These are phyloP conservation scores for Natrix natrix DNA, from an alignment of 2,797 vertebrate species.

Conservation along the genomic window DNA sequence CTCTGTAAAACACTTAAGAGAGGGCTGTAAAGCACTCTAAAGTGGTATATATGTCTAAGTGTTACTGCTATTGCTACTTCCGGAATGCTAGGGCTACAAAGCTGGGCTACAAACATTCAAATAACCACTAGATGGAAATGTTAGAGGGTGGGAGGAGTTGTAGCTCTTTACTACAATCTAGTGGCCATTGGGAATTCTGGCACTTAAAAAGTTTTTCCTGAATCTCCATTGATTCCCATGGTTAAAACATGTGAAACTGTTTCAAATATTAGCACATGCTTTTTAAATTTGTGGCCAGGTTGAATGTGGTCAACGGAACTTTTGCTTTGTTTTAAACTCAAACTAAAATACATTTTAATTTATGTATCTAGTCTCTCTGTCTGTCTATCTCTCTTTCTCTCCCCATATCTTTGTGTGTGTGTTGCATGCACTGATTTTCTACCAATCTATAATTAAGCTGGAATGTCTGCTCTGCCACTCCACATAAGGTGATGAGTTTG, in stretches of 20 bases:
- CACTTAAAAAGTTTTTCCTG: background rate
- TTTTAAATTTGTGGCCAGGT: background rate
- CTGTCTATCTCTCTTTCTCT: background rate
- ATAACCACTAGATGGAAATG: background rate
- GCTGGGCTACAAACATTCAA: background rate
- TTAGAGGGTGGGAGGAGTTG: background rate
- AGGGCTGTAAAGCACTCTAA: too few relatives aligned
- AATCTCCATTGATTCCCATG: background rate
- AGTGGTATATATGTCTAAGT: too few relatives aligned
- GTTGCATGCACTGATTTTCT: conserved; percentile 25
- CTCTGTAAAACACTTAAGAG: too few relatives aligned
- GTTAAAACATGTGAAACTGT: background rate
- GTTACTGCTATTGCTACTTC: background rate
- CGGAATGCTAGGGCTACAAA: background rate
- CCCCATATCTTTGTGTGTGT: background rate
- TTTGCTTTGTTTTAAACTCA: background rate
- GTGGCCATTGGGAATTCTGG: background rate
- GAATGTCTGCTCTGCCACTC: conserved; percentile 36
- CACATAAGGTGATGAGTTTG: conserved; percentile 35
- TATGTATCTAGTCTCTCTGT: background rate
- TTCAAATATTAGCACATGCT: background rate
- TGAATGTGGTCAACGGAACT: background rate
- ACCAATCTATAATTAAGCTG: conserved; percentile 49
- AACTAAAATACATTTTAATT: background rate
- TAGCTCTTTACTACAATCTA: background rate